These are phyloP conservation scores for Hirtodrosophila duncani DNA, from an alignment of 2,888 invertebrate genomes.

Conservation along the genomic window DNA sequence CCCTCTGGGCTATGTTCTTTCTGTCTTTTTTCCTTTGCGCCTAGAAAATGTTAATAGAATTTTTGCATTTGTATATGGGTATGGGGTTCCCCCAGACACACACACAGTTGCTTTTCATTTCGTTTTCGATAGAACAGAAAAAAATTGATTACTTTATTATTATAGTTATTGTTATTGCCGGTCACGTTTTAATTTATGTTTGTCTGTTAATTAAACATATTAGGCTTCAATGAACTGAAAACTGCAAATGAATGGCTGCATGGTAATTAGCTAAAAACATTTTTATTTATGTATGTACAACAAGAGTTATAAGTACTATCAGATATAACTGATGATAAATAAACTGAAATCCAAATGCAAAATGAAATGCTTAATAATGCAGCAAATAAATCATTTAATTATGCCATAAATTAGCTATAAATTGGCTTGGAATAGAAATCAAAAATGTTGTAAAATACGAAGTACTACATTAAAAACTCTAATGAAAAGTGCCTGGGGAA, in stretches of 20 bases:
- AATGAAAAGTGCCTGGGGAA: conserved; percentile 2
- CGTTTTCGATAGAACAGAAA: not conserved
- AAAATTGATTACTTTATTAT: conserved; percentile 40
- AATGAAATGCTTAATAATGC: conserved; percentile 27
- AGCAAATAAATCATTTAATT: conserved; percentile 21
- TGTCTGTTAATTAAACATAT: conserved; percentile 52
- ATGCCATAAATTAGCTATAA: conserved; percentile 21
- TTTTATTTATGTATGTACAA: too few species aligned
- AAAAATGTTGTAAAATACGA: conserved; percentile 5
- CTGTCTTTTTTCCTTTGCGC: conserved; percentile 26
- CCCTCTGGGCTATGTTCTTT: conserved; percentile 38
- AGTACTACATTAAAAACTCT: not conserved
- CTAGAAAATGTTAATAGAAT: conserved; percentile 47
- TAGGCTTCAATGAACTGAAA: conserved; percentile 60
- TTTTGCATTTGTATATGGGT: conserved; percentile 41
- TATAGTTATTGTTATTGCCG: conserved; percentile 5
- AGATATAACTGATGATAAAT: conserved; percentile 7
- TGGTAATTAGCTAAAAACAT: conserved; percentile 55
- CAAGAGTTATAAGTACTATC: conserved; percentile 23
- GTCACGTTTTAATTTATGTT: conserved; percentile 38
- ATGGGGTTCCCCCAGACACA: conserved; percentile 27
- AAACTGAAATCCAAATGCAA: not conserved
- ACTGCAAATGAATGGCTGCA: too few species aligned
- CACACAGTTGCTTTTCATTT: conserved; percentile 2
- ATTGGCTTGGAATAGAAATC: conserved; percentile 4